Evolutionary conservation across 2,113 vertebrate genomes (phyloP), one percentile per base, ranked within the genome.

Genomic region (Gulo gulo): DNA sequence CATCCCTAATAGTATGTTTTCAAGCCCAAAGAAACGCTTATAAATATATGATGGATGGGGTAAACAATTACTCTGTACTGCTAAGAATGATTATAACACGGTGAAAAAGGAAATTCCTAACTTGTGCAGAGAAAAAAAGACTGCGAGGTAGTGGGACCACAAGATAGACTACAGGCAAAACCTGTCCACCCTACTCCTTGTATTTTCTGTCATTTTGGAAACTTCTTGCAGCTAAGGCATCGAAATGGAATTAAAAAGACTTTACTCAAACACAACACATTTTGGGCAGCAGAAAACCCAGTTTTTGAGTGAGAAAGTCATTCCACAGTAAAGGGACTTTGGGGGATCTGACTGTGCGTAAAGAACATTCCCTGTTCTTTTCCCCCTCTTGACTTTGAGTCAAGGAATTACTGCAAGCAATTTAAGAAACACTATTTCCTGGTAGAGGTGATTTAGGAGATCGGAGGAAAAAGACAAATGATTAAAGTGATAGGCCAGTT

Each of bases 361-460:
- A 34, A 55, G 6, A 55, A 31, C 18, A 42, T 71, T 93, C 90
- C 47, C 50, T 63, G 74, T 45, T 94, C 88, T 59, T 50, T 61
- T 57, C 78, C 73, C 15, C 65, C 50, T 82, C 57, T 74, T 67
- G 63, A 90, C 50, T 86, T 26, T 31, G 63, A 71, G 29, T 42
- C 67, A 61, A 65, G 63, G 45, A 88, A 83, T 69, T 61, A 92
- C 92, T 65, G 63, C 2, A 12, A 61, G 69, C 57, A 42, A 36
- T 78, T 34, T 23, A 79, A 82, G 83, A 85, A 96, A 86, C 85
- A 85, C 10, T 34, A 45, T 65, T 97, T 97, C 96, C 95, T n/a
- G 69, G 80, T 84, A 92, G n/a, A 36, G 73, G 67, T 55, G 85
- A 94, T 74, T 88, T 78, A 82, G 65, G 74, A 36, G 82, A 78